phyloP scores from a whole-genome alignment of 2,888 invertebrate genomes.

The Cyrtodaria siliqua region DNA sequence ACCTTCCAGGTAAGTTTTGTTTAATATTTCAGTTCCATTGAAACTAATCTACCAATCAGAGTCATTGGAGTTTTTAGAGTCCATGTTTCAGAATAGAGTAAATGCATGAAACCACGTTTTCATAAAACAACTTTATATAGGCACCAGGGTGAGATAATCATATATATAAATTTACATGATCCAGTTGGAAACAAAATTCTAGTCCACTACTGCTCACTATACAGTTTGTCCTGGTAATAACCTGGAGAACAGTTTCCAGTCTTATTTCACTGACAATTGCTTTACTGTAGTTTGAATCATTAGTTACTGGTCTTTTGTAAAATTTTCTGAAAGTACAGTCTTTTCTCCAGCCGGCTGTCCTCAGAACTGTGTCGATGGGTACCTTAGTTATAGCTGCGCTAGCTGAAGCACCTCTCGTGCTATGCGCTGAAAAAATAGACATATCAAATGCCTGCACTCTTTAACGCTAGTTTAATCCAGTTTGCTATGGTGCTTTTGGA shows the following conservation, averaged over 20 bases:
- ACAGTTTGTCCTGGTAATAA: too few relatives aligned
- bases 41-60: conserved; percentile 5
- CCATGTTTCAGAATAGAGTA: conserved; percentile 4
- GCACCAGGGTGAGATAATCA: too few relatives aligned
- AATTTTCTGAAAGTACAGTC: conserved; percentile 10
- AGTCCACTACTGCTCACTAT: too few relatives aligned
- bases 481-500: conserved; percentile 1
- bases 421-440: background rate
- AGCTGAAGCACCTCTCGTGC: background rate
- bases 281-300: background rate
- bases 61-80: conserved; percentile 5
- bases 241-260: too few relatives aligned
- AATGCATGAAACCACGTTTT: too few relatives aligned
- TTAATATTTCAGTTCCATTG: conserved; percentile 40
- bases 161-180: too few relatives aligned
- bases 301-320: conserved; percentile 6
- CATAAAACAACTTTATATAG: too few relatives aligned
- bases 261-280: too few relatives aligned
- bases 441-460: background rate
- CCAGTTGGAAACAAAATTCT: too few relatives aligned
- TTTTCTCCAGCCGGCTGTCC: background rate
- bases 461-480: conserved; percentile 2
- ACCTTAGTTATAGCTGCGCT: background rate
- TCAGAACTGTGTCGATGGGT: conserved; percentile 1
- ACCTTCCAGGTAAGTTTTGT: conserved; percentile 47